Conservation (phyloP, 2,888 invertebrate species). For the Acleris cristana region DNA sequence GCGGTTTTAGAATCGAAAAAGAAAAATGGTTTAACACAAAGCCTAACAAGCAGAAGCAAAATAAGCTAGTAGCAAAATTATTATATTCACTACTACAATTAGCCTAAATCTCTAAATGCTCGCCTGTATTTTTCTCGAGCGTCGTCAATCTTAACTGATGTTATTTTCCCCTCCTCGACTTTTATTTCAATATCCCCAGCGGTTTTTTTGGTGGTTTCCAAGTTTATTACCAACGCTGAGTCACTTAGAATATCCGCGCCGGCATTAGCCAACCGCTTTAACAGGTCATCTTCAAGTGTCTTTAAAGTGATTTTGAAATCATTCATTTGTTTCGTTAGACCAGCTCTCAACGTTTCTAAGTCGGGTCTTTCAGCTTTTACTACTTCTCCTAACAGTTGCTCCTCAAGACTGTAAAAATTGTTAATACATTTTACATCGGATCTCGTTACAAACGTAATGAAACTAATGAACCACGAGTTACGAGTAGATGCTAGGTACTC, state of each 20-base stretch:
- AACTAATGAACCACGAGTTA: background rate
- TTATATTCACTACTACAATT: background rate
- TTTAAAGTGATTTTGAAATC: conserved; percentile 97
- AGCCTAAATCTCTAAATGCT: conserved; percentile 15
- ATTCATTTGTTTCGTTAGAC: conserved; percentile 95
- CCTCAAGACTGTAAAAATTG: conserved; percentile 86
- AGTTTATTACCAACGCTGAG: conserved; percentile 94
- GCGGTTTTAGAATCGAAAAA: no score
- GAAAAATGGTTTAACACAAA: no score
- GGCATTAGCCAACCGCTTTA: conserved; percentile 93
- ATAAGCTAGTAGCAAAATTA: no score
- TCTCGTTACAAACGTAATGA: background rate
- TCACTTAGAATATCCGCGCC: conserved; percentile 96
- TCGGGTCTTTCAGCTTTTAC: conserved; percentile 97
- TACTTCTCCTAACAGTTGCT: conserved; percentile 96
- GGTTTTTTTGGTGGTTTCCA: conserved; percentile 96
- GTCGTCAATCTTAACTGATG: conserved; percentile 94
- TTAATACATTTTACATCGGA: background rate
- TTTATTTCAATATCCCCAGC: conserved; percentile 95
- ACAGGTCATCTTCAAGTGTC: conserved; percentile 94
- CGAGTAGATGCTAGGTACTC: conserved; percentile 36
- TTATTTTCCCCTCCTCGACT: conserved; percentile 93
- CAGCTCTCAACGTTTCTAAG: conserved; percentile 91
- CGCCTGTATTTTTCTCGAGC: conserved; percentile 93
- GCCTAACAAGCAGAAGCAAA: no score